phyloP scores from a whole-genome alignment of 2,888 invertebrate genomes.

The Nymphalis c-album region DNA sequence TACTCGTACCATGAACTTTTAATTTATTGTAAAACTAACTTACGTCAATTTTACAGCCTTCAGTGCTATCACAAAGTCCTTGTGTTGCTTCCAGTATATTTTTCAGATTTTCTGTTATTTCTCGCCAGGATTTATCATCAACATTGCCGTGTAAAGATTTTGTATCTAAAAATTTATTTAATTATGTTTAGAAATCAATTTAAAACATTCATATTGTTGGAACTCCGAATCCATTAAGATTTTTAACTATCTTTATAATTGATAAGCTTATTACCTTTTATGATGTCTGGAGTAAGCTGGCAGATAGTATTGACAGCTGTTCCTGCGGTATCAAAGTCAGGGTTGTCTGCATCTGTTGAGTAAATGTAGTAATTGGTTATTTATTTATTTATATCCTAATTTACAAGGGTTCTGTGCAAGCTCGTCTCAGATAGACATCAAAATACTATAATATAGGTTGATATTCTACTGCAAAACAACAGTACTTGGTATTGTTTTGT shows the following conservation, averaged over 20 bases:
- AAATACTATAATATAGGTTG: too few relatives aligned
- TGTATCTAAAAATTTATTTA: conserved; percentile 41
- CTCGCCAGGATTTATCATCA: conserved; percentile 42
- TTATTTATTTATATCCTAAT: too few relatives aligned
- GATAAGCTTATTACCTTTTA: conserved; percentile 48
- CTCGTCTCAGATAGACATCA: too few relatives aligned
- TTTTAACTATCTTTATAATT: too few relatives aligned
- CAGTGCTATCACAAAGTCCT: conserved; percentile 40
- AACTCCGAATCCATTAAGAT: too few relatives aligned
- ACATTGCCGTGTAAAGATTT: conserved; percentile 41
- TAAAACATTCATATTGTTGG: too few relatives aligned
- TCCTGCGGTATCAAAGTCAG: conserved; percentile 53
- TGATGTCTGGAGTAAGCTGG: conserved; percentile 52
- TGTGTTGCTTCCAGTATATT: conserved; percentile 47
- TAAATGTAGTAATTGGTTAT: too few relatives aligned
- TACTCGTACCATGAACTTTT: too few relatives aligned
- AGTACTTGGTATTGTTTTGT: too few relatives aligned
- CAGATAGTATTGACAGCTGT: conserved; percentile 50
- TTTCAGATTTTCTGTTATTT: conserved; percentile 43
- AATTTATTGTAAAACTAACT: neutral
- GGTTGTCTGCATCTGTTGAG: conserved; percentile 49
- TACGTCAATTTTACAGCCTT: conserved; percentile 37
- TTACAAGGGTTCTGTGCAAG: too few relatives aligned
- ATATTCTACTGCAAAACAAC: too few relatives aligned
- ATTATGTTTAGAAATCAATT: too few relatives aligned